Percentiles rank a stretch among this genome's conserved stretches.
These are phyloP conservation scores for Agonopterix heracliana DNA, from an alignment of 2,888 invertebrate genomes.

Conservation along the genomic window DNA sequence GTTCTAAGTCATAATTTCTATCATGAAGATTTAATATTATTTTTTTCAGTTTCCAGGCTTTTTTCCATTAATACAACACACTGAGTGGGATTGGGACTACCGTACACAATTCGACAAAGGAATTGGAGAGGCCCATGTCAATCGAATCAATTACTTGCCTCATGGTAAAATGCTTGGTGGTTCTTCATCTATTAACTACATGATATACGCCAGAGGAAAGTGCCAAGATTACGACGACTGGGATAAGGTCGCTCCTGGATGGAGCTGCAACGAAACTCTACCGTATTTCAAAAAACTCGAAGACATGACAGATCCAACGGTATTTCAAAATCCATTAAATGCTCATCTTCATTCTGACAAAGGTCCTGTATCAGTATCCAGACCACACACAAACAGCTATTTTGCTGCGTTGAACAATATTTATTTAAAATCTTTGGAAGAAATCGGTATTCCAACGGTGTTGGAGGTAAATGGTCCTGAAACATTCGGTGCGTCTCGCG, in stretches of 20 bases:
- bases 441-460: constrained; percentile 37
- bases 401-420: constrained; percentile 27
- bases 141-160: constrained; percentile 20
- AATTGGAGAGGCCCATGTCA: constrained; percentile 28
- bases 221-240: constrained; percentile 41
- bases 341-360: constrained; percentile 33
- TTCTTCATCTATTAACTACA: constrained; percentile 39
- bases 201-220: constrained; percentile 39
- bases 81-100: constrained; percentile 42
- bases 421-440: constrained; percentile 29
- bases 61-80: constrained; percentile 28
- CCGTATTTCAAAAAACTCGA: constrained; percentile 44
- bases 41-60: constrained; percentile 38
- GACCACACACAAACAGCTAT: constrained; percentile 25
- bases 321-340: constrained; percentile 28
- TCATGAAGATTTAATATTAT: neutral
- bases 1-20: too few relatives aligned
- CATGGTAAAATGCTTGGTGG: constrained; percentile 47
- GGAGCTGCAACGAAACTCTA: constrained; percentile 39
- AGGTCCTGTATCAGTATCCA: constrained; percentile 40
- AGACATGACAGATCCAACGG: constrained; percentile 34
- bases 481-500: constrained; percentile 28
- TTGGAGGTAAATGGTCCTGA: constrained; percentile 39
- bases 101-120: constrained; percentile 24
- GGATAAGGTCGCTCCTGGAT: constrained; percentile 34